Evolutionary conservation across 2,888 invertebrate species (phyloP).

Genomic region (Drosophila neonasuta): DNA sequence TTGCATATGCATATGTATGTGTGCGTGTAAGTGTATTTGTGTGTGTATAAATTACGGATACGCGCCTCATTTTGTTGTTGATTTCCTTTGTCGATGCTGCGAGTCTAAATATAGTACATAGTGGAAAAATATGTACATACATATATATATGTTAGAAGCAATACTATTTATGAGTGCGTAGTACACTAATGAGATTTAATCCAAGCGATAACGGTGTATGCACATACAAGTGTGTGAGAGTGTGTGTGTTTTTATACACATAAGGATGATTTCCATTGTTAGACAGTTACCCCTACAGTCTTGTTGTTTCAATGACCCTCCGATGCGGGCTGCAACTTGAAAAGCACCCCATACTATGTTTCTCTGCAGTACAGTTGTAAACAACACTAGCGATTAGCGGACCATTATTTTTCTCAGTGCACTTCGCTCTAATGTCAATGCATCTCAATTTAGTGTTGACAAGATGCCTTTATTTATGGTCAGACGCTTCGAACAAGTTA

Average conservation of each 20-base stretch:
- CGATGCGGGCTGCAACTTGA: constrained; percentile 6
- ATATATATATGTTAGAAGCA: constrained; percentile 40
- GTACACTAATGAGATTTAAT: constrained; percentile 11
- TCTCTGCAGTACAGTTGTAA: constrained; percentile 42
- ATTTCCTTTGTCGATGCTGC: constrained; percentile 53
- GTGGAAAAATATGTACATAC: constrained; percentile 44
- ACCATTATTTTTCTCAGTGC: constrained; percentile 37
- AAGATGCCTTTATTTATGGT: constrained; percentile 44
- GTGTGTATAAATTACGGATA: constrained; percentile 18
- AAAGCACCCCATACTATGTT: constrained; percentile 42
- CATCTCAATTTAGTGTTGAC: constrained; percentile 31
- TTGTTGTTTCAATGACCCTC: constrained; percentile 5
- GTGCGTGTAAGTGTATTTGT: constrained; percentile 16
- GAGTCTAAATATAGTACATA: constrained; percentile 68
- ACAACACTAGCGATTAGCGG: not conserved
- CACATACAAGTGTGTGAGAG: not conserved
- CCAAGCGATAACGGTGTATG: constrained; percentile 6
- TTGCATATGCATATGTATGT: constrained; percentile 23
- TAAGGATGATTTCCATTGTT: constrained; percentile 26
- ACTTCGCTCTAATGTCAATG: constrained; percentile 13
- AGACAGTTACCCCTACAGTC: constrained; percentile 13
- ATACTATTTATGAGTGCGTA: constrained; percentile 32
- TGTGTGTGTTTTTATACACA: not conserved
- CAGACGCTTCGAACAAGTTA: constrained; percentile 46
- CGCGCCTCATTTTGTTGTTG: constrained; percentile 55